Percentiles rank a stretch among this genome's conserved stretches.
phyloP scores from a whole-genome alignment of 2,888 invertebrate species.

The Poecilobothrus nobilitatus region DNA sequence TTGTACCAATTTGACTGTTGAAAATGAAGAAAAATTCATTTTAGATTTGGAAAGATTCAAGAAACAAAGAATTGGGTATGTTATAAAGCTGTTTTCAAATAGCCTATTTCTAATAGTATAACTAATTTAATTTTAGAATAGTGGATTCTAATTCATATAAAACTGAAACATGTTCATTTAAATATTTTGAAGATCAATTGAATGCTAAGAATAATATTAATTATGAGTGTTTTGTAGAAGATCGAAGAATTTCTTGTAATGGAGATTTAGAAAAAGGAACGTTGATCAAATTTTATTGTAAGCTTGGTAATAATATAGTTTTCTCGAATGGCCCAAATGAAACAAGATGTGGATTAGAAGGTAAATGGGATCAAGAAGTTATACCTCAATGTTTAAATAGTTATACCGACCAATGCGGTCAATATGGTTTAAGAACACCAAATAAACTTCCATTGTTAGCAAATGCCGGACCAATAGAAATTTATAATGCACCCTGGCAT shows the following conservation, averaged over 20 bases:
- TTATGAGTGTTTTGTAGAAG: no score
- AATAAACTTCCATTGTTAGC: conserved; percentile 19
- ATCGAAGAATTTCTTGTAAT: conserved; percentile 12
- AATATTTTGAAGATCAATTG: no score
- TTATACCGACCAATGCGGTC: conserved; percentile 31
- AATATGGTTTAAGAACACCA: conserved; percentile 12
- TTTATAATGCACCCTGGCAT: conserved; percentile 31
- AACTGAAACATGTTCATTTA: no score
- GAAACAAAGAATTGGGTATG: no score
- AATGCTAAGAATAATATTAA: no score
- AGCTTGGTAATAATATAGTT: conserved; percentile 11
- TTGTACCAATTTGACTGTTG: no score
- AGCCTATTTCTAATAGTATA: no score
- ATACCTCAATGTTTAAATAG: conserved; percentile 27
- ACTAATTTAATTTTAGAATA: no score
- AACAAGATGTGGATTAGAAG: conserved; percentile 26
- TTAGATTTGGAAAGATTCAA: no score
- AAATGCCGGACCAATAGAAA: conserved; percentile 18
- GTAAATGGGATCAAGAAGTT: conserved; percentile 29
- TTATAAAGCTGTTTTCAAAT: no score
- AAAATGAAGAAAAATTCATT: no score
- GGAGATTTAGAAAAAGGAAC: conserved; percentile 15
- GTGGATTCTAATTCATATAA: no score
- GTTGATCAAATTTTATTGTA: conserved; percentile 19
- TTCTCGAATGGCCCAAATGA: neutral